Conservation (phyloP, 2,113 vertebrate genomes). For the Archilochus colubris region DNA sequence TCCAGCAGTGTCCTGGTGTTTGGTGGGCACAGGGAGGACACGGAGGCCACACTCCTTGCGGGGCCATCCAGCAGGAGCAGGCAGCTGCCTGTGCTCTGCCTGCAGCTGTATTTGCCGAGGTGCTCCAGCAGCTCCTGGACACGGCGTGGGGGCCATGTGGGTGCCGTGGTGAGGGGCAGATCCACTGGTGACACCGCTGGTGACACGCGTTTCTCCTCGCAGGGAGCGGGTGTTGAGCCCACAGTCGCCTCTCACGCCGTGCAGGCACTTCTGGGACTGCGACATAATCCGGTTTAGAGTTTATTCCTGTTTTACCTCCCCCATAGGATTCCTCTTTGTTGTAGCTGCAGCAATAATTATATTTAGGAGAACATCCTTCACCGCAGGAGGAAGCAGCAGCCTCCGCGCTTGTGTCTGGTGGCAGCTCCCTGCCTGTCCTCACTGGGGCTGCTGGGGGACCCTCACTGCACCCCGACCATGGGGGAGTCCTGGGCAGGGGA, state of each 20-base stretch:
- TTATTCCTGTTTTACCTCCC: background rate
- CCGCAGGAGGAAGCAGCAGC: background rate
- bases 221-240: background rate
- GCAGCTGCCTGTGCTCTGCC: background rate
- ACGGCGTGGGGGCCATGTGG: rapidly evolving
- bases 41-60: background rate
- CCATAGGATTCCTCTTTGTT: conserved; percentile 15
- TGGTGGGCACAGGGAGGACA: rapidly evolving
- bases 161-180: background rate
- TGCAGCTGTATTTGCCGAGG: background rate
- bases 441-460: background rate
- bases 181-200: too few relatives aligned
- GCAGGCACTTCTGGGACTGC: background rate
- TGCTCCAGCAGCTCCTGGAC: rapidly evolving
- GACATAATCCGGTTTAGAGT: background rate
- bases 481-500: background rate
- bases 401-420: background rate
- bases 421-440: background rate
- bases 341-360: conserved; percentile 31
- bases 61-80: background rate
- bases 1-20: background rate
- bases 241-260: rapidly evolving
- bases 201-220: too few relatives aligned
- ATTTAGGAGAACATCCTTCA: background rate
- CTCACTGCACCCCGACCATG: rapidly evolving